Percentiles rank a stretch among this genome's conserved stretches.
Evolutionary conservation across 2,888 invertebrate genomes (phyloP).

Genomic region (Drosophila bunnanda): DNA sequence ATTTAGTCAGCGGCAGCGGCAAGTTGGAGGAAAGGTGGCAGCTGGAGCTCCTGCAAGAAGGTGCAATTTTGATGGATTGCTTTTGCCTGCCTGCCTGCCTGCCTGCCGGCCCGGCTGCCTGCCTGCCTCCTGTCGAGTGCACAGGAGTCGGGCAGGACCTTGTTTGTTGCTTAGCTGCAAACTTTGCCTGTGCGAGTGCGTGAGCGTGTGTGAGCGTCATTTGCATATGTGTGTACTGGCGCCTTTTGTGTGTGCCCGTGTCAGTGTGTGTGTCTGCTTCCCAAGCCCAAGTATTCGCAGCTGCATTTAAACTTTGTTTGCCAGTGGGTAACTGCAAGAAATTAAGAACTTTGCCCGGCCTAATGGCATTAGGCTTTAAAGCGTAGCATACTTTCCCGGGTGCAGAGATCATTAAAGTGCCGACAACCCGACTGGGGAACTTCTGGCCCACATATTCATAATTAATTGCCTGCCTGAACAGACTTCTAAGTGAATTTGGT

Average conservation of each 20-base stretch:
- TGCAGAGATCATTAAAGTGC: constrained; percentile 16
- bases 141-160: constrained; percentile 51
- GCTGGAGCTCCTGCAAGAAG: constrained; percentile 71
- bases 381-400: constrained; percentile 44
- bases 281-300: constrained; percentile 67
- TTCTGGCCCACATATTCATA: constrained; percentile 37
- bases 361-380: constrained; percentile 67
- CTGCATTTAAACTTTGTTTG: constrained; percentile 73
- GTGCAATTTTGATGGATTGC: constrained; percentile 84
- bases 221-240: constrained; percentile 32
- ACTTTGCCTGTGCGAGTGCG: constrained; percentile 56
- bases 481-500: constrained; percentile 45
- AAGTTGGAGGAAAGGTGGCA: constrained; percentile 2
- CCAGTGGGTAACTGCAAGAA: constrained; percentile 48
- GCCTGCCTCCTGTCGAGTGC: constrained; percentile 57
- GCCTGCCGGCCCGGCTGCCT: constrained; percentile 51
- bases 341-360: constrained; percentile 60
- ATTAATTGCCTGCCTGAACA: constrained; percentile 32
- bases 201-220: constrained; percentile 34
- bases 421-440: background rate
- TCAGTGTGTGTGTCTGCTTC: constrained; percentile 45
- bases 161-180: constrained; percentile 77
- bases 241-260: constrained; percentile 39
- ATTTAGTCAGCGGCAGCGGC: constrained; percentile 74
- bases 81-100: constrained; percentile 58